Evolutionary conservation across 1,140 invertebrate genomes (phyloP).

Genomic region (Bombus superbus): DNA sequence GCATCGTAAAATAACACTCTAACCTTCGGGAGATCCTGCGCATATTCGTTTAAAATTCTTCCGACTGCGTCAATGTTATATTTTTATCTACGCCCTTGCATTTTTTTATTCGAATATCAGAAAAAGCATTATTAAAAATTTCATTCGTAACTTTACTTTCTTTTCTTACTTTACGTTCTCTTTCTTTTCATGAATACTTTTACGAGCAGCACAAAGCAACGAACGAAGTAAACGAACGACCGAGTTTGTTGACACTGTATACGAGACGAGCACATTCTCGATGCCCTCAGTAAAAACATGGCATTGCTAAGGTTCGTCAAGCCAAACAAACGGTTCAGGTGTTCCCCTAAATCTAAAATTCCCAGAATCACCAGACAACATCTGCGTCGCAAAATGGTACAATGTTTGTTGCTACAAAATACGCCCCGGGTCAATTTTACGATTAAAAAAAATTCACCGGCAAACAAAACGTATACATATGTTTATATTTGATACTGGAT

Average conservation of each 20-base stretch:
- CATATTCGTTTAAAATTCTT: conserved; percentile 16
- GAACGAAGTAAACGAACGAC: not conserved
- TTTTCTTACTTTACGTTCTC: not conserved
- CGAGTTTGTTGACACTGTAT: conserved; percentile 46
- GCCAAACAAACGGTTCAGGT: conserved; percentile 38
- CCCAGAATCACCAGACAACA: conserved; percentile 9
- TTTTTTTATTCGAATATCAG: not conserved
- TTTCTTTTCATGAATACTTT: not conserved
- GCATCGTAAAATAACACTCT: not conserved
- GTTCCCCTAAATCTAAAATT: conserved; percentile 14
- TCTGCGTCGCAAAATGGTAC: not conserved
- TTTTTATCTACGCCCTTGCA: not conserved
- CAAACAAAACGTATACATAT: not conserved
- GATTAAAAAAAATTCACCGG: not conserved
- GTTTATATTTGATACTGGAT: not conserved
- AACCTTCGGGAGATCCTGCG: not conserved
- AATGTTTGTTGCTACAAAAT: not conserved
- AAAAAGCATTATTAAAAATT: not conserved
- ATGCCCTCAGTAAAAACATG: conserved; percentile 29
- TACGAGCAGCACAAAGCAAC: not conserved
- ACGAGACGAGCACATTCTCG: not conserved
- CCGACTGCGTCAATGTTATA: not conserved
- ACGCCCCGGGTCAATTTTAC: not conserved
- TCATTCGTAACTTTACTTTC: not conserved
- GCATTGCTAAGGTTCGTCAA: not conserved